phyloP scores from a whole-genome alignment of 2,888 invertebrate genomes.

The Meandrusa payeni region DNA sequence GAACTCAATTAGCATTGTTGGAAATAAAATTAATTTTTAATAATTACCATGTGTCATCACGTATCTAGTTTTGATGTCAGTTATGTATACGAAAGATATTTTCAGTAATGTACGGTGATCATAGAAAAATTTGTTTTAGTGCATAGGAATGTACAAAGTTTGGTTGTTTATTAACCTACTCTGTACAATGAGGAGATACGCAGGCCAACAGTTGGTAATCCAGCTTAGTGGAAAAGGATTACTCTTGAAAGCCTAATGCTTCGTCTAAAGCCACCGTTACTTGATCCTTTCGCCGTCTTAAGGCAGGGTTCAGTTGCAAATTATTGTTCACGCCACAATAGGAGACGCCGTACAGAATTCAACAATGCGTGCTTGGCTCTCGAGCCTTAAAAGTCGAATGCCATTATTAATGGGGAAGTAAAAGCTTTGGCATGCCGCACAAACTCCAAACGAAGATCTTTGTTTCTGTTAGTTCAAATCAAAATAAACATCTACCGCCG shows the following conservation, averaged over 20 bases:
- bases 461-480: slow-evolving; percentile 43
- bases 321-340: slow-evolving; percentile 60
- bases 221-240: slow-evolving; percentile 68
- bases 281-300: slow-evolving; percentile 56
- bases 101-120: too few species aligned
- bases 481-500: slow-evolving; percentile 32
- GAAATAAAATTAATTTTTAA: too few species aligned
- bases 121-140: too few species aligned
- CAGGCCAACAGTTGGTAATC: slow-evolving; percentile 58
- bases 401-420: slow-evolving; percentile 52
- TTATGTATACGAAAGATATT: too few species aligned
- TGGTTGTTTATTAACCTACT: background rate
- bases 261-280: slow-evolving; percentile 53
- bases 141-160: too few species aligned
- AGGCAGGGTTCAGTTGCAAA: slow-evolving; percentile 55
- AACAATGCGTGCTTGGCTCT: slow-evolving; percentile 47
- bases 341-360: slow-evolving; percentile 44
- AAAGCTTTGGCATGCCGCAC: slow-evolving; percentile 46
- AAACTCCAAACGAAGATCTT: slow-evolving; percentile 39
- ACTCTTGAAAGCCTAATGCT: slow-evolving; percentile 64
- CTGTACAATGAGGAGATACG: slow-evolving; percentile 42
- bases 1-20: too few species aligned
- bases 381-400: slow-evolving; percentile 51
- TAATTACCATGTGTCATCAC: too few species aligned
- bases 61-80: too few species aligned